A percentile compares a stretch with the other conserved stretches of the same genome.
These are phyloP conservation scores for Ophioninae sp. DNA, from an alignment of 2,888 invertebrate genomes.

Conservation along the genomic window DNA sequence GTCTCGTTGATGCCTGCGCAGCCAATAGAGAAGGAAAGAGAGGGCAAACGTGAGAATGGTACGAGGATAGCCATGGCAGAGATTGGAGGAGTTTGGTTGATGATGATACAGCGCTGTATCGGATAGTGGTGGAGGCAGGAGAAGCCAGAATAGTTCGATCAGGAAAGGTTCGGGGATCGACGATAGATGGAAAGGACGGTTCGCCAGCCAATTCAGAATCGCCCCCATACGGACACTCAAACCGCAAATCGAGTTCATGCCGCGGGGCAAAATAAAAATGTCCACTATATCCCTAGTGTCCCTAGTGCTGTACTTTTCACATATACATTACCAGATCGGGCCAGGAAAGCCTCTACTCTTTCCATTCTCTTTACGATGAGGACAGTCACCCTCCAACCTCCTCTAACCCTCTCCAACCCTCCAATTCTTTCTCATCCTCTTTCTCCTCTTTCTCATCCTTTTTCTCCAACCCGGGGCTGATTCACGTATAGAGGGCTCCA, in stretches of 20 bases:
- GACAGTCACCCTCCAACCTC: conserved; percentile 3
- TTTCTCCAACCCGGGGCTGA: conserved; percentile 28
- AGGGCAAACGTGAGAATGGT: conserved; percentile 22
- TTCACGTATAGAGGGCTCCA: conserved; percentile 31
- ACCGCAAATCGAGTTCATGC: conserved; percentile 79
- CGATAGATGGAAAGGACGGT: conserved; percentile 56
- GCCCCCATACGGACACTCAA: conserved; percentile 75
- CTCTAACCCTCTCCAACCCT: neutral
- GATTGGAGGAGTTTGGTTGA: conserved; percentile 43
- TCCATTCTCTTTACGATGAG: conserved; percentile 30
- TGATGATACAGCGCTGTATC: conserved; percentile 51
- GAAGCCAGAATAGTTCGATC: conserved; percentile 21
- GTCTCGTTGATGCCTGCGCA: neutral
- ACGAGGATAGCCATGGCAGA: conserved; percentile 38
- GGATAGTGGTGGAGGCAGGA: conserved; percentile 6
- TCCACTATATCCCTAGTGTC: conserved; percentile 15
- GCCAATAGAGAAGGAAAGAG: conserved; percentile 19
- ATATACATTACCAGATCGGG: conserved; percentile 24
- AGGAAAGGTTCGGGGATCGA: conserved; percentile 32
- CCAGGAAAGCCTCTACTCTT: conserved; percentile 30
- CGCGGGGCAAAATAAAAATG: conserved; percentile 77
- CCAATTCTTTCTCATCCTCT: too few relatives aligned
- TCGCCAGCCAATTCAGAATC: conserved; percentile 77
- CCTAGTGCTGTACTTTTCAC: conserved; percentile 29
- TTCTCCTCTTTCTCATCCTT: too few relatives aligned